Conservation (phyloP, 2,888 invertebrate species). For the Machimus rusticus region DNA sequence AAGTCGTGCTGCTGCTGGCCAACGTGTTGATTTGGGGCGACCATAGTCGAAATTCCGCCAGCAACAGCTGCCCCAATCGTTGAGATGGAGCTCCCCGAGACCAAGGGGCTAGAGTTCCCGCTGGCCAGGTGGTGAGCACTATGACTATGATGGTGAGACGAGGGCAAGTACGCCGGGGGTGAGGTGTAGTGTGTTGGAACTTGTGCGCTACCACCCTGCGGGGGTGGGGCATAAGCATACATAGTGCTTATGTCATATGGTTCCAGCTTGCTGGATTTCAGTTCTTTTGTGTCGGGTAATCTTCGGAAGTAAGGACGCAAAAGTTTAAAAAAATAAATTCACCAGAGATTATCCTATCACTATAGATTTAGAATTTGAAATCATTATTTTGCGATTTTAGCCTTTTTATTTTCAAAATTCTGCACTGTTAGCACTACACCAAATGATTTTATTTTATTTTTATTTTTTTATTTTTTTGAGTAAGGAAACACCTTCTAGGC, state of each 20-base stretch:
- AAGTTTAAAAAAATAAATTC: neutral
- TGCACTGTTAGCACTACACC: neutral
- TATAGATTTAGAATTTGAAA: neutral
- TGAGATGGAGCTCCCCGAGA: slow-evolving; percentile 48
- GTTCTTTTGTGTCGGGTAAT: neutral
- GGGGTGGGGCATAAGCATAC: slow-evolving; percentile 52
- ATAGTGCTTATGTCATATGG: slow-evolving; percentile 51
- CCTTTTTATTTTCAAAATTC: neutral
- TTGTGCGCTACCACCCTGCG: slow-evolving; percentile 49
- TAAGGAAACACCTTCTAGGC: neutral
- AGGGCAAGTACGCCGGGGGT: slow-evolving; percentile 48
- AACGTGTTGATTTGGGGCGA: slow-evolving; percentile 49
- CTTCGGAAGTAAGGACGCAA: neutral
- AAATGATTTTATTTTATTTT: neutral
- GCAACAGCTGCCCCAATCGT: slow-evolving; percentile 50
- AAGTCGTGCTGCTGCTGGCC: slow-evolving; percentile 47
- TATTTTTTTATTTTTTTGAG: neutral
- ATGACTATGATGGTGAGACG: slow-evolving; percentile 42
- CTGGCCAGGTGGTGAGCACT: slow-evolving; percentile 36
- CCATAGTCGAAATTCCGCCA: slow-evolving; percentile 49
- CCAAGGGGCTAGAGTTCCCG: slow-evolving; percentile 47
- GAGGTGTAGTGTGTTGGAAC: slow-evolving; percentile 50
- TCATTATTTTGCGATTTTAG: neutral
- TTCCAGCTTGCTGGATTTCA: slow-evolving; percentile 50
- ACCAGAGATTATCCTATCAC: neutral